Evolutionary conservation across 2,888 invertebrate species (phyloP).

Genomic region (Carcina quercana): DNA sequence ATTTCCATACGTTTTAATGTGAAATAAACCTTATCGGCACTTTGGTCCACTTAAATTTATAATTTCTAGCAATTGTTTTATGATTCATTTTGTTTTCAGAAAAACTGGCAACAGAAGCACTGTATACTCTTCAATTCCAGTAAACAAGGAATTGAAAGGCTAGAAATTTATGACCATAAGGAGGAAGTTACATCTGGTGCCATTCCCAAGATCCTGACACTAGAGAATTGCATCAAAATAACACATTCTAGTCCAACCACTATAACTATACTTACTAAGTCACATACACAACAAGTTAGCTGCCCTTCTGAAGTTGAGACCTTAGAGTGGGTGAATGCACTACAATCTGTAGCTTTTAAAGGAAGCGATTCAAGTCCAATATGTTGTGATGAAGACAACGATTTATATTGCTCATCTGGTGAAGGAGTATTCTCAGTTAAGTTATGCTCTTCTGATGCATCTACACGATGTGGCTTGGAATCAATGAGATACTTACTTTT

Average conservation of each 20-base stretch:
- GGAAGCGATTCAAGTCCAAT: slow-evolving; percentile 75
- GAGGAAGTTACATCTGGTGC: slow-evolving; percentile 78
- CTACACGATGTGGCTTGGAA: slow-evolving; percentile 83
- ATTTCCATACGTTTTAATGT: background rate
- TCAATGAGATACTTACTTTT: slow-evolving; percentile 81
- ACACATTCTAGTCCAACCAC: slow-evolving; percentile 77
- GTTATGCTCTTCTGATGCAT: slow-evolving; percentile 85
- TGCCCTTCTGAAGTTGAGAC: slow-evolving; percentile 79
- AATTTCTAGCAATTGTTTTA: too few species aligned
- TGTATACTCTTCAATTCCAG: slow-evolving; percentile 87
- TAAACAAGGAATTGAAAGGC: slow-evolving; percentile 87
- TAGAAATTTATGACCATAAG: slow-evolving; percentile 89
- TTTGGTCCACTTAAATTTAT: background rate
- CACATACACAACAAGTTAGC: slow-evolving; percentile 77
- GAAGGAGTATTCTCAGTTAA: slow-evolving; percentile 88
- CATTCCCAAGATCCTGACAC: slow-evolving; percentile 84
- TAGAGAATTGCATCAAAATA: slow-evolving; percentile 92
- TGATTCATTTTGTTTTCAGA: slow-evolving; percentile 71
- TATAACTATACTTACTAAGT: slow-evolving; percentile 84
- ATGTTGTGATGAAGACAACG: slow-evolving; percentile 88
- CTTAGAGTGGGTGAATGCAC: slow-evolving; percentile 84
- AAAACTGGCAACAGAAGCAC: slow-evolving; percentile 87
- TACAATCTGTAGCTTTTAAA: slow-evolving; percentile 88
- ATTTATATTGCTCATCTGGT: slow-evolving; percentile 89
- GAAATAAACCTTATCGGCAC: background rate